These are phyloP conservation scores for Perizoma affinitatum DNA, from an alignment of 2,888 invertebrate species.

Conservation along the genomic window DNA sequence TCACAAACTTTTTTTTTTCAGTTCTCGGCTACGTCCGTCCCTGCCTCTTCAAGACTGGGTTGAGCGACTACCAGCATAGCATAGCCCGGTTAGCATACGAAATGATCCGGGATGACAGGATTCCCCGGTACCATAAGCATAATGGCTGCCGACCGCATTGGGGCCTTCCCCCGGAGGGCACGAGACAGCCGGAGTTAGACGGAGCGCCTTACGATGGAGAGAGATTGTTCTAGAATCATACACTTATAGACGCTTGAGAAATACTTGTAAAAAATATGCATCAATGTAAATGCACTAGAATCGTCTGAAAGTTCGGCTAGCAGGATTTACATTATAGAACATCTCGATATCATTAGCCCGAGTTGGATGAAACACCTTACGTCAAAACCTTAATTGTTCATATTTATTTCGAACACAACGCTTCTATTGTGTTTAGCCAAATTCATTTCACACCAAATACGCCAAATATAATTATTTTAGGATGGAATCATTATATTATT, in stretches of 20 bases:
- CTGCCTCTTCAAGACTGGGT: constrained; percentile 63
- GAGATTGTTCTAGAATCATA: constrained; percentile 55
- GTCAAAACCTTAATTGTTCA: too few relatives aligned
- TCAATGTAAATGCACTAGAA: too few relatives aligned
- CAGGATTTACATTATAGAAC: too few relatives aligned
- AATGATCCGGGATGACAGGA: constrained; percentile 66
- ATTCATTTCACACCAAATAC: too few relatives aligned
- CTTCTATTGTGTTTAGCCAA: too few relatives aligned
- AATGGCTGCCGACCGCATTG: constrained; percentile 69
- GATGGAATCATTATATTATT: too few relatives aligned
- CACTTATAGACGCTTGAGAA: not conserved
- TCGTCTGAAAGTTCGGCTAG: too few relatives aligned
- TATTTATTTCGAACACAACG: too few relatives aligned
- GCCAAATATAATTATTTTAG: too few relatives aligned
- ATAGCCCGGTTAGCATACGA: constrained; percentile 73
- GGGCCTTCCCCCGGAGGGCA: constrained; percentile 70
- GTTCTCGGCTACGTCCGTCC: constrained; percentile 69
- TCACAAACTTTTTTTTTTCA: constrained; percentile 37
- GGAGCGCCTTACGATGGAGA: constrained; percentile 69
- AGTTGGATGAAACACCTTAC: too few relatives aligned
- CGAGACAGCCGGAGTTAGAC: constrained; percentile 69
- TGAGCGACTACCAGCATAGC: constrained; percentile 68
- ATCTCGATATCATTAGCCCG: too few relatives aligned
- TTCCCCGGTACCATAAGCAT: constrained; percentile 63
- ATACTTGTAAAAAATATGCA: too few relatives aligned